A percentile compares a stretch with the other conserved stretches of the same genome.
These are phyloP conservation scores for Coenonympha arcania DNA, from an alignment of 2,888 invertebrate genomes.

Conservation along the genomic window DNA sequence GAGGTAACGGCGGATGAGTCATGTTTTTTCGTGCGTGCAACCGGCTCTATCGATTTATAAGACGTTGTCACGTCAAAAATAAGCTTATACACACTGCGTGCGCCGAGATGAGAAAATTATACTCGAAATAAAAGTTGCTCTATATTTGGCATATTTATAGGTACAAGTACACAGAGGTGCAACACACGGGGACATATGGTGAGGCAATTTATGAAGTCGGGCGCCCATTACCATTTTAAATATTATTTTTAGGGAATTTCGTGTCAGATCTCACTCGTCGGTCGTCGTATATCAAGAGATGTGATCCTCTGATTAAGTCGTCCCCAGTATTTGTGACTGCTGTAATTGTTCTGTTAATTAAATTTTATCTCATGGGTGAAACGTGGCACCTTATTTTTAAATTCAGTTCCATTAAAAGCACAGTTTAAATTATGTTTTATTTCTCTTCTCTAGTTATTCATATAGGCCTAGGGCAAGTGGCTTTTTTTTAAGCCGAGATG, in stretches of 20 bases:
- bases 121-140: constrained; percentile 44
- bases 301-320: constrained; percentile 71
- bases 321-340: constrained; percentile 56
- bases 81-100: not conserved
- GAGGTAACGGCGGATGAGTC: too few relatives aligned
- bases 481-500: too few relatives aligned
- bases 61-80: too few relatives aligned
- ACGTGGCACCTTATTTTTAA: not conserved
- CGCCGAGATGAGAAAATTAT: constrained; percentile 9
- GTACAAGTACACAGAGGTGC: constrained; percentile 72
- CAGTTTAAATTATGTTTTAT: too few relatives aligned
- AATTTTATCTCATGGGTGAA: constrained; percentile 36
- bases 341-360: constrained; percentile 66
- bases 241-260: constrained; percentile 75
- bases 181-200: constrained; percentile 69
- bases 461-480: too few relatives aligned
- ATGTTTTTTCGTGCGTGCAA: too few relatives aligned
- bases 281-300: constrained; percentile 69
- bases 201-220: constrained; percentile 71
- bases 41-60: too few relatives aligned
- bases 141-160: constrained; percentile 74
- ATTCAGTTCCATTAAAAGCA: too few relatives aligned
- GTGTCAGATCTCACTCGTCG: constrained; percentile 74
- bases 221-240: constrained; percentile 74
- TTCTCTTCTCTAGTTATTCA: too few relatives aligned